A percentile compares a stretch with the other conserved stretches of the same genome.
phyloP scores from a whole-genome alignment of 2,888 invertebrate genomes.

The Morpho helenor region DNA sequence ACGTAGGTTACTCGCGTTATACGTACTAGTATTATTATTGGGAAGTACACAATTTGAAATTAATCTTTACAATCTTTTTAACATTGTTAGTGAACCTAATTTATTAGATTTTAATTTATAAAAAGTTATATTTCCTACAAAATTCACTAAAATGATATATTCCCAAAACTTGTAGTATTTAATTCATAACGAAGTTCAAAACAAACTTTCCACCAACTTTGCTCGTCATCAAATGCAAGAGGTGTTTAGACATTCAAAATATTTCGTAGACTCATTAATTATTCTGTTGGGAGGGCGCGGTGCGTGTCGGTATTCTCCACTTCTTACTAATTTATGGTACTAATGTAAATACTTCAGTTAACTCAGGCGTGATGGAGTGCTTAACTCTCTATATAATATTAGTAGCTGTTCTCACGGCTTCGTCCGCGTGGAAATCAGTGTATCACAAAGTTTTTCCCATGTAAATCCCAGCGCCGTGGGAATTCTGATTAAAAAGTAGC shows the following conservation, averaged over 20 bases:
- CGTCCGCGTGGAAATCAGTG: too few relatives aligned
- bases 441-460: too few relatives aligned
- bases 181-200: conserved; percentile 23
- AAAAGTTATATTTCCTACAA: too few relatives aligned
- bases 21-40: too few relatives aligned
- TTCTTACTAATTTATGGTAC: conserved; percentile 69
- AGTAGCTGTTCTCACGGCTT: too few relatives aligned
- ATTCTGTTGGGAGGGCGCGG: conserved; percentile 43
- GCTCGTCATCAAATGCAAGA: conserved; percentile 40
- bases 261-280: conserved; percentile 58
- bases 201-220: conserved; percentile 35
- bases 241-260: conserved; percentile 54
- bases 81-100: too few relatives aligned
- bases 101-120: too few relatives aligned
- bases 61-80: too few relatives aligned
- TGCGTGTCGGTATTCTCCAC: conserved; percentile 50
- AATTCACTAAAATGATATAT: not conserved
- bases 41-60: too few relatives aligned
- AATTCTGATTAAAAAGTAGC: too few relatives aligned
- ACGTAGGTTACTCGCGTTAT: too few relatives aligned
- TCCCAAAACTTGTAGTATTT: conserved; percentile 6
- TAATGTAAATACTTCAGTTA: conserved; percentile 65
- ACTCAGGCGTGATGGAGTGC: conserved; percentile 48
- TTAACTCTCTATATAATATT: conserved; percentile 3
- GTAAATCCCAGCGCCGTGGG: too few relatives aligned